phyloP scores from a whole-genome alignment of 2,888 invertebrate species.

The Gibbula magus region DNA sequence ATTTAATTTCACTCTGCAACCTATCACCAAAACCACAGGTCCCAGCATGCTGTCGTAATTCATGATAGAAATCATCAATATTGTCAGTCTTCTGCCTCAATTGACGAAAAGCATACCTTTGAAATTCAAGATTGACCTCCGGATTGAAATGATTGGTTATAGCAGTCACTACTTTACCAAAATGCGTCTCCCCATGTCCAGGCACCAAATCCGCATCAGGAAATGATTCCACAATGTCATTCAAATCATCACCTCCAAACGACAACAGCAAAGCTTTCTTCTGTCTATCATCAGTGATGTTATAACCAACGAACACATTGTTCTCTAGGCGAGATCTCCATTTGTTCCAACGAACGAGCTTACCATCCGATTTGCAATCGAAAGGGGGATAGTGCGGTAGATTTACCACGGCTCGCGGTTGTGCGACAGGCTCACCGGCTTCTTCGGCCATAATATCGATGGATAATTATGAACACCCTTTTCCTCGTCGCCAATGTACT shows the following conservation, averaged over 20 bases:
- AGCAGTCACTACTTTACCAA: neutral
- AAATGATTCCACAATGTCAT: neutral
- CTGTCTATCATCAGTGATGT: neutral
- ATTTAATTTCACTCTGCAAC: too few relatives aligned
- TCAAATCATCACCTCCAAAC: neutral
- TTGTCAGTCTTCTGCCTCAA: neutral
- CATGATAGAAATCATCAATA: neutral
- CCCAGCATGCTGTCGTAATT: neutral
- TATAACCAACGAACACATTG: neutral
- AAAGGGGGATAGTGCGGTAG: too few relatives aligned
- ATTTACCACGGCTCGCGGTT: neutral
- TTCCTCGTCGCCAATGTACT: neutral
- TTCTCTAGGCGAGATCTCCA: too few relatives aligned
- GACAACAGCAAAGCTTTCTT: neutral
- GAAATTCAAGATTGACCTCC: neutral
- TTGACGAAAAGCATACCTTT: neutral
- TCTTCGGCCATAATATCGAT: neutral
- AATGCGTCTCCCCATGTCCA: neutral
- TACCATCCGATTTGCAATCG: neutral
- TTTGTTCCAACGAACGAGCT: neutral
- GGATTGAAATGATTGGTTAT: neutral
- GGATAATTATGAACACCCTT: neutral
- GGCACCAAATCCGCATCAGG: neutral
- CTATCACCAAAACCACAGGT: too few relatives aligned
- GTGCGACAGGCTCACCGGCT: neutral